These are phyloP conservation scores for Caenorhabditis afra DNA, from an alignment of 2,888 invertebrate species.

Conservation along the genomic window DNA sequence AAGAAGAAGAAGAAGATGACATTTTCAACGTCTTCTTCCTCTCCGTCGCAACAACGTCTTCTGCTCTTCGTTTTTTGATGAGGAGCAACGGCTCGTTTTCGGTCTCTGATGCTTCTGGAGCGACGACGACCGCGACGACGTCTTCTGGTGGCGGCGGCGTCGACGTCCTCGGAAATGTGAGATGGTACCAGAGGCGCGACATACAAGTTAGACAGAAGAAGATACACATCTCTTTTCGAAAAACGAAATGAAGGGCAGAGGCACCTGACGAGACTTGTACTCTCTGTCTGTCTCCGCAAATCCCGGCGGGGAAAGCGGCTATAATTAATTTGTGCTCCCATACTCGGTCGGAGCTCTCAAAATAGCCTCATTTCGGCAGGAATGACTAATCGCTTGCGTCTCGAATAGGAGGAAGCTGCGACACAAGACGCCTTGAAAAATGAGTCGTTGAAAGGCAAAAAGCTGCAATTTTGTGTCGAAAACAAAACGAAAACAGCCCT, in stretches of 20 bases:
- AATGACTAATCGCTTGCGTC: conserved; percentile 29
- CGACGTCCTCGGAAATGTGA: conserved; percentile 1
- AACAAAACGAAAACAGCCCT: too few relatives aligned
- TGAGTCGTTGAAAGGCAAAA: conserved; percentile 20
- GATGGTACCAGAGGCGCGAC: neutral
- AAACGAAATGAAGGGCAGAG: neutral
- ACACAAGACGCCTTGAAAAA: conserved; percentile 24
- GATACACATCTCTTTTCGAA: conserved; percentile 1
- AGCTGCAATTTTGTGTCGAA: neutral
- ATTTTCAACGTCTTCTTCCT: conserved; percentile 16
- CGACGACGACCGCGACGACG: too few relatives aligned
- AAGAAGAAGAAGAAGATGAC: conserved; percentile 11
- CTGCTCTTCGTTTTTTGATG: conserved; percentile 3
- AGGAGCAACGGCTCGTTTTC: neutral
- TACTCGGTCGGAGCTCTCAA: neutral
- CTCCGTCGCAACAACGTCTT: neutral
- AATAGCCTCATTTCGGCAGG: neutral
- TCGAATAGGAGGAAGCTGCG: neutral
- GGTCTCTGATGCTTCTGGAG: neutral
- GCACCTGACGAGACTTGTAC: too few relatives aligned
- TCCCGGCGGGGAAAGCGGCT: too few relatives aligned
- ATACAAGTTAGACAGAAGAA: conserved; percentile 6
- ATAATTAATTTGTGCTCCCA: too few relatives aligned
- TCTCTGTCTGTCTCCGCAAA: too few relatives aligned
- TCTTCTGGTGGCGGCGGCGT: neutral